Evolutionary conservation across 2,797 vertebrate species (phyloP), one percentile per base, ranked within the genome.

Genomic region (Poliocrania exsul): DNA sequence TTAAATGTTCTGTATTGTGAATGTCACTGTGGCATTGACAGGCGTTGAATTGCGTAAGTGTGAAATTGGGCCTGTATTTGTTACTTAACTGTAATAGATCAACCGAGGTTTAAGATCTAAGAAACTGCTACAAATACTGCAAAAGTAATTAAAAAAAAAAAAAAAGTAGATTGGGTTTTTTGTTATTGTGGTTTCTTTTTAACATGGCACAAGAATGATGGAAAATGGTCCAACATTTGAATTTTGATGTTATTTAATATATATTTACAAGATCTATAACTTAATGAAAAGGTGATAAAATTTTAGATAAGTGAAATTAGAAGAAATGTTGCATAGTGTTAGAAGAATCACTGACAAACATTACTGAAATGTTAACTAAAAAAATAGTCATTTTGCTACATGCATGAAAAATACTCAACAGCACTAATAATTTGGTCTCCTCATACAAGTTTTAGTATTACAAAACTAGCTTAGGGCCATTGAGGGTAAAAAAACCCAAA

Each of bases 81-180:
- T 50, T 42, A 57, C n/a, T 25, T 42, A 35, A 44, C 38, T 51
- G 7, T 53, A 53, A 31, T 31, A 26, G 29, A 31, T 21, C 10
- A 64, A 19, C 11, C 2, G 23, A 25, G 18, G 5, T 29, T 57
- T 58, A 60, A 73, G n/a, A 56, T 5, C 24, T 58, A 74, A 80
- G 23, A 62, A 67, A 51, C 1, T 18, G 35, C 16, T 49, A 8
- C 23, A 82, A 82, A 24, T 42, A 19, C 1, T 38, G 37, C 37
- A 38, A 9, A 64, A 88, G 4, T 35, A 74, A 47, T 21, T 10
- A 16, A 37, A 50, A 26, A 26, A 35, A 18, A 18, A 31, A n/a
- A 53, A 53, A 53, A 53, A 2, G 7, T 3, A 12, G 14, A 3
- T 25, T 26, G 3, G 6, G 6, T 3, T 5, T 9, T 2, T 18